Conservation (phyloP, 2,113 vertebrate genomes). For the Ceratotherium simum region DNA sequence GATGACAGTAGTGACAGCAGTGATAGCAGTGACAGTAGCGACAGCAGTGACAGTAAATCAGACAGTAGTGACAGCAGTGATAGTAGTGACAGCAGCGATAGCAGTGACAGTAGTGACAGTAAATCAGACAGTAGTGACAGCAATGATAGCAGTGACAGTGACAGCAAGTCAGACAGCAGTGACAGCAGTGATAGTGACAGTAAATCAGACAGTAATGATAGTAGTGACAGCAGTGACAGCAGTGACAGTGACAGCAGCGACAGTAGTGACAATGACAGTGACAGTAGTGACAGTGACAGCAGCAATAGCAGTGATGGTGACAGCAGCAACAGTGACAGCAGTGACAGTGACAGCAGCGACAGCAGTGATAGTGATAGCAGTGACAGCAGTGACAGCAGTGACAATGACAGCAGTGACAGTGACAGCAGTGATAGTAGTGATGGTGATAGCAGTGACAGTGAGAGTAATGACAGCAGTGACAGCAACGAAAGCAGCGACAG, state of each 20-base stretch:
- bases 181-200: neutral
- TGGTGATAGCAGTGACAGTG: rapidly evolving
- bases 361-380: neutral
- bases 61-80: neutral
- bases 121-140: neutral
- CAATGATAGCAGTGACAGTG: rapidly evolving
- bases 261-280: neutral
- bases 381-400: neutral
- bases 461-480: rapidly evolving
- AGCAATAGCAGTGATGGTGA: neutral
- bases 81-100: neutral
- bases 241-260: neutral
- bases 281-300: neutral
- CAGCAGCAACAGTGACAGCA: neutral
- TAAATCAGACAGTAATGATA: rapidly evolving
- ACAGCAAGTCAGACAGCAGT: rapidly evolving
- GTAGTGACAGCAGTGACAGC: rapidly evolving
- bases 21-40: neutral
- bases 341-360: neutral
- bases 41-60: neutral
- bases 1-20: neutral
- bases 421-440: neutral
- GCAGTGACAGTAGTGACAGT: neutral
- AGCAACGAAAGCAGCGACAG: neutral
- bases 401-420: rapidly evolving